Evolutionary conservation across 64 coral and sea anemone genomes (phyloP).

Genomic region (Actinia tenebrosa): DNA sequence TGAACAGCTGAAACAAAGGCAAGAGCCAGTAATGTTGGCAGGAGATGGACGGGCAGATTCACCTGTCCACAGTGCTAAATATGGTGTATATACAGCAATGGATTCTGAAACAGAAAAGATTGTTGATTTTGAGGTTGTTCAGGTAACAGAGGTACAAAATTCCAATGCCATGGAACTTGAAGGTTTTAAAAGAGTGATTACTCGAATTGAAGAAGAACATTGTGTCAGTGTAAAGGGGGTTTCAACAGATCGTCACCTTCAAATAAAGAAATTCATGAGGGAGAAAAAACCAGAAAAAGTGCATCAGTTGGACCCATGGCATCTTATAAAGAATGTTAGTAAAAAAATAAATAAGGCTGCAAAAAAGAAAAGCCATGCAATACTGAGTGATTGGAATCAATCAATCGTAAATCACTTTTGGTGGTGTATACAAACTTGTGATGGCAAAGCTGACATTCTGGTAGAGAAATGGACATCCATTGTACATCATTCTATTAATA

Average conservation of each 20-base stretch:
- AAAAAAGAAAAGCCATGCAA: neutral
- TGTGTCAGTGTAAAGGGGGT: neutral
- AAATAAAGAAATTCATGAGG: slow-evolving; percentile 27
- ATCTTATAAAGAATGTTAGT: slow-evolving; percentile 11
- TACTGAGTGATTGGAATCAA: slow-evolving; percentile 5
- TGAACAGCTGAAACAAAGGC: slow-evolving; percentile 12
- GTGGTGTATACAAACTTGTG: slow-evolving; percentile 44
- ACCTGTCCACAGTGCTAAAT: slow-evolving; percentile 30
- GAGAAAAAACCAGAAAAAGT: neutral
- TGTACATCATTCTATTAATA: slow-evolving; percentile 11
- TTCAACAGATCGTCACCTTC: slow-evolving; percentile 32
- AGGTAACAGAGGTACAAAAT: slow-evolving; percentile 16
- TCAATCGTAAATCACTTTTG: slow-evolving; percentile 47
- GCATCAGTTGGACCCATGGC: slow-evolving; percentile 38
- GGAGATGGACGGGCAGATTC: slow-evolving; percentile 23
- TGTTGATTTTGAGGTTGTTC: slow-evolving; percentile 28
- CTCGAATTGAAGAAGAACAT: neutral
- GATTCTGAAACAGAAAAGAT: slow-evolving; percentile 14
- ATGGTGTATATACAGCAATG: slow-evolving; percentile 24
- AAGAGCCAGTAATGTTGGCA: slow-evolving; percentile 11
- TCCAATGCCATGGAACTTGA: slow-evolving; percentile 42
- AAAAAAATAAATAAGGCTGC: slow-evolving; percentile 20
- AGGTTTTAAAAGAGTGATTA: slow-evolving; percentile 22
- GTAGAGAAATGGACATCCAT: slow-evolving; percentile 27
- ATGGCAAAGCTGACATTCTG: slow-evolving; percentile 18